phyloP scores from a whole-genome alignment of 2,113 vertebrate species.

The Pelvicachromis taeniatus region DNA sequence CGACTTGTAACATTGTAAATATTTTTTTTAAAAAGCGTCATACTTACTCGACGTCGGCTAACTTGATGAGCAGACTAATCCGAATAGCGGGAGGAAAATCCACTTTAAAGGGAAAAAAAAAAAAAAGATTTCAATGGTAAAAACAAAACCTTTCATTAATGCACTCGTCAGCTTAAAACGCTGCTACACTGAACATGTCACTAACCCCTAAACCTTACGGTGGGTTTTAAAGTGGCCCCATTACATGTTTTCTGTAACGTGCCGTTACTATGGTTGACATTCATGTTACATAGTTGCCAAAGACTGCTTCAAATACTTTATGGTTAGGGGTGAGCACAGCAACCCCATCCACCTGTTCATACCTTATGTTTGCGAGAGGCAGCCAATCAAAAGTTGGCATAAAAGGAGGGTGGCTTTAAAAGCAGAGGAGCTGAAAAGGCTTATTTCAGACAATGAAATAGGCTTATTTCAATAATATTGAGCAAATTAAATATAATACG shows the following conservation, averaged over 20 bases:
- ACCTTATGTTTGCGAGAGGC: neutral
- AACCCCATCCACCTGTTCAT: neutral
- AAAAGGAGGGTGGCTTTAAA: neutral
- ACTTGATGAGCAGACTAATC: conserved; percentile 87
- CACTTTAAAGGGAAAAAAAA: conserved; percentile 66
- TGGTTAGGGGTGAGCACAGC: neutral
- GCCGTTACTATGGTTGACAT: neutral
- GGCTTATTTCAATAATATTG: too few species aligned
- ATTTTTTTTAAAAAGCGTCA: neutral
- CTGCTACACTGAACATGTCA: neutral
- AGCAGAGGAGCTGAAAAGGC: too few species aligned
- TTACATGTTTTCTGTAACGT: neutral
- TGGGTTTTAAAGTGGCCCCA: neutral
- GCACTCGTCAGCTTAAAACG: neutral
- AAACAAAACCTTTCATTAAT: neutral
- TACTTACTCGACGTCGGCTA: conserved; percentile 94
- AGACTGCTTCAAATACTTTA: neutral
- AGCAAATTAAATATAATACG: too few species aligned
- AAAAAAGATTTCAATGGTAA: neutral
- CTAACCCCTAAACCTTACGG: neutral
- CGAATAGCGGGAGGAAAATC: conserved; percentile 87
- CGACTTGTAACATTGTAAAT: neutral
- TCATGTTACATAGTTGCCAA: neutral
- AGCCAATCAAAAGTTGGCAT: neutral
- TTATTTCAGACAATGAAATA: too few species aligned